These are phyloP conservation scores for Andinoacara biseriatus DNA, from an alignment of 2,113 vertebrate species.

Conservation along the genomic window DNA sequence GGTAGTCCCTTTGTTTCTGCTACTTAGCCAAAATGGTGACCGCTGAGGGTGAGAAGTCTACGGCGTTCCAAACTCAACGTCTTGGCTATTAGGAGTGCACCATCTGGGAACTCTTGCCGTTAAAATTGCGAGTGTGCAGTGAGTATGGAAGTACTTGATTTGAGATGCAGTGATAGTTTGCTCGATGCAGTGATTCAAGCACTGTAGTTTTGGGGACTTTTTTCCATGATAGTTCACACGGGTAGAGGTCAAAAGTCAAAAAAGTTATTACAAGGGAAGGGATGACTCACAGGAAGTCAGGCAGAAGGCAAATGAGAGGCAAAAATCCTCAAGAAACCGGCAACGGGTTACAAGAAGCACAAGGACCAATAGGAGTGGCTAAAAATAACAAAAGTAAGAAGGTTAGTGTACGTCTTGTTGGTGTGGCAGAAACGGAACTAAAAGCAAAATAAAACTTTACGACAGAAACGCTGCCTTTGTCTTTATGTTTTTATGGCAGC, in stretches of 20 bases:
- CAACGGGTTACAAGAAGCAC: not conserved
- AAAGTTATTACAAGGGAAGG: not conserved
- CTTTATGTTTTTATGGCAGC: not conserved
- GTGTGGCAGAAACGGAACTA: not conserved
- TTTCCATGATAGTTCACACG: not conserved
- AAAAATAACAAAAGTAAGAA: not conserved
- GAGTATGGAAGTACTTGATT: not conserved
- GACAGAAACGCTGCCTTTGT: not conserved
- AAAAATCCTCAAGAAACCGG: not conserved
- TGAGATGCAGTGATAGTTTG: not conserved
- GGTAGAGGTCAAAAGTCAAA: not conserved
- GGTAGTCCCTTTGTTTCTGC: not conserved
- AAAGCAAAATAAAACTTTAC: not conserved
- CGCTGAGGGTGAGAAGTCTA: too few relatives aligned
- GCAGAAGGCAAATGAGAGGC: not conserved
- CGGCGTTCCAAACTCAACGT: too few relatives aligned
- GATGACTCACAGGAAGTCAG: not conserved
- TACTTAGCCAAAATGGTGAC: not conserved
- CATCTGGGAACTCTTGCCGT: not conserved
- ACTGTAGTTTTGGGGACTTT: not conserved
- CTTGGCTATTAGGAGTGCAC: not conserved
- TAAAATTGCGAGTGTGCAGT: not conserved
- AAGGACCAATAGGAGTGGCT: not conserved
- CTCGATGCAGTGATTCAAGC: not conserved
- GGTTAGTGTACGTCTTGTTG: not conserved